phyloP scores from a whole-genome alignment of 2,113 vertebrate genomes.

The Struthio camelus region DNA sequence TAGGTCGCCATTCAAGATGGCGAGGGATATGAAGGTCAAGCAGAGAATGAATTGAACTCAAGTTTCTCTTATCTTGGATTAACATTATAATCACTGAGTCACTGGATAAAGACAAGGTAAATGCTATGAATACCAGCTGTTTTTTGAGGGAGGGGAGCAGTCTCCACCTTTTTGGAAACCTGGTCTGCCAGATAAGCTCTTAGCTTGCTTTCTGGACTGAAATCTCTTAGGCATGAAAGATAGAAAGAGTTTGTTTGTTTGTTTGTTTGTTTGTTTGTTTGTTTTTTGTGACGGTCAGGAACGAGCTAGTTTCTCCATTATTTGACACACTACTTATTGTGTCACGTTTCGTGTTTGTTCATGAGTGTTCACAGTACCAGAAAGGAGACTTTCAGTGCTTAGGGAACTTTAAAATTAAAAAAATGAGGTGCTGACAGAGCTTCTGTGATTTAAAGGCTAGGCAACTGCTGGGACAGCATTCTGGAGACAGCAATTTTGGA shows the following conservation, averaged over 20 bases:
- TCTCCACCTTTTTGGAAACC: not conserved
- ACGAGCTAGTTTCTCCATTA: not conserved
- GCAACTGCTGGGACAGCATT: not conserved
- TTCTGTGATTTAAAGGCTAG: not conserved
- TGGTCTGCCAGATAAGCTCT: not conserved
- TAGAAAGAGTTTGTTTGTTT: too few species aligned
- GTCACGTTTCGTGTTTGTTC: too few species aligned
- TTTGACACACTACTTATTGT: not conserved
- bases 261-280: too few species aligned
- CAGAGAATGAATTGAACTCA: rapidly evolving
- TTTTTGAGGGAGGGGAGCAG: not conserved
- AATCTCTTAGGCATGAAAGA: not conserved
- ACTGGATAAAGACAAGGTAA: not conserved
- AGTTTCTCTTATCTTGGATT: not conserved
- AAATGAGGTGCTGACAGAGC: not conserved
- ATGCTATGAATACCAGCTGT: not conserved
- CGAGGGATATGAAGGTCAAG: not conserved
- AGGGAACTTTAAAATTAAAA: not conserved
- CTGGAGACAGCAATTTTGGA: not conserved
- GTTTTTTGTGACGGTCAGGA: not conserved
- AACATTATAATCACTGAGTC: not conserved
- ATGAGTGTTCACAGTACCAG: not conserved
- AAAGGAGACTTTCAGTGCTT: not conserved
- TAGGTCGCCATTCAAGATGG: not conserved
- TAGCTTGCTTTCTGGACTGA: not conserved